These are phyloP conservation scores for Malaclemys terrapin DNA, from an alignment of 2,113 vertebrate species.

Conservation along the genomic window DNA sequence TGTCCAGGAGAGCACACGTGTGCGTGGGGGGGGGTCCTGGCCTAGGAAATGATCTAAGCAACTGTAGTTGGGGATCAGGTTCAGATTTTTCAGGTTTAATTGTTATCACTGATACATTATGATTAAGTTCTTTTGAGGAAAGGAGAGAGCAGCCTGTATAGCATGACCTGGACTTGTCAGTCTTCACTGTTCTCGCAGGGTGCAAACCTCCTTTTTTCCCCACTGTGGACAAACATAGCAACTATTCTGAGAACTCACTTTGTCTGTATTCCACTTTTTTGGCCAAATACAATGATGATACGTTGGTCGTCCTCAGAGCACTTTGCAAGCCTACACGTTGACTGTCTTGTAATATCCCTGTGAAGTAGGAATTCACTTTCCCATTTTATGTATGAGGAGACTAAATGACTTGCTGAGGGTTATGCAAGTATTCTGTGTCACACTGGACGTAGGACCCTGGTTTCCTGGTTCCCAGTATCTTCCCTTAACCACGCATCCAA, in stretches of 20 bases:
- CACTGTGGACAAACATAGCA: not conserved
- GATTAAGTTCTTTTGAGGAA: not conserved
- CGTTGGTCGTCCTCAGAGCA: constrained; percentile 29
- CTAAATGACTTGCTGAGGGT: accelerated
- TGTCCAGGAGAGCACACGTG: too few species aligned
- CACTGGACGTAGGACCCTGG: not conserved
- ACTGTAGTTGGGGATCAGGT: not conserved
- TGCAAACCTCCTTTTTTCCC: not conserved
- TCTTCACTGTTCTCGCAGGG: not conserved
- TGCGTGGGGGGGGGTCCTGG: too few species aligned
- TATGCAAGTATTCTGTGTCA: not conserved
- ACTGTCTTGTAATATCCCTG: constrained; percentile 7
- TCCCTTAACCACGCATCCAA: not conserved
- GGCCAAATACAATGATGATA: constrained; percentile 39
- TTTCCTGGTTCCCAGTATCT: not conserved
- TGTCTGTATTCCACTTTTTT: constrained; percentile 17
- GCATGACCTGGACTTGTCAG: constrained; percentile 30
- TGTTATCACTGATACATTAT: not conserved
- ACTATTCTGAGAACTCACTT: constrained; percentile 53
- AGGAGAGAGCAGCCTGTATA: constrained; percentile 13
- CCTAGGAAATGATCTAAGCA: too few species aligned
- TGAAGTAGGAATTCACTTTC: not conserved
- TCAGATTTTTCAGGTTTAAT: constrained; percentile 49
- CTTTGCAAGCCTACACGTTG: not conserved
- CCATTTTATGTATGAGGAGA: not conserved